These are phyloP conservation scores for Stenodema calcarata DNA, from an alignment of 2,888 invertebrate genomes.

Conservation along the genomic window DNA sequence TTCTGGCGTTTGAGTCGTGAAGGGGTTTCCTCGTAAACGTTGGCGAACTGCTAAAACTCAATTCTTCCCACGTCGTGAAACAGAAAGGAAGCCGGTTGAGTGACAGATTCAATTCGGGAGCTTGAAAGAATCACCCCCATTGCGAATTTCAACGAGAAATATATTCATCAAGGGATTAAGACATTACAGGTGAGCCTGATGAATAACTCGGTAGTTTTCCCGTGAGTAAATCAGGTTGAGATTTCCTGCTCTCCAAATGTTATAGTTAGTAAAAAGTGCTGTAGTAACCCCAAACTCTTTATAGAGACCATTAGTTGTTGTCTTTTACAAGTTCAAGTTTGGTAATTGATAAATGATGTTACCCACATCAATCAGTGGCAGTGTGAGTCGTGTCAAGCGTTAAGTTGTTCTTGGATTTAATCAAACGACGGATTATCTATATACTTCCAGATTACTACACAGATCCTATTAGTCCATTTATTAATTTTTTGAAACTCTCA, in stretches of 20 bases:
- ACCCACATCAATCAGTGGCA: too few species aligned
- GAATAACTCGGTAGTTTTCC: neutral
- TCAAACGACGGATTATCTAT: too few species aligned
- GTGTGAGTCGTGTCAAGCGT: too few species aligned
- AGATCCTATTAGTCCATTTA: too few species aligned
- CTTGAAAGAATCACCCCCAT: neutral
- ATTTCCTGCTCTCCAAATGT: neutral
- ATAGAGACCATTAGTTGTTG: too few species aligned
- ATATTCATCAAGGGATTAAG: neutral
- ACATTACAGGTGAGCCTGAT: neutral
- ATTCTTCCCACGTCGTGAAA: neutral
- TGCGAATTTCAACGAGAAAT: neutral
- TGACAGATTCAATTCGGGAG: neutral
- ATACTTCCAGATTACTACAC: too few species aligned
- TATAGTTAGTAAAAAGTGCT: too few species aligned
- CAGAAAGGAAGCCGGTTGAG: neutral
- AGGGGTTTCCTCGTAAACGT: neutral
- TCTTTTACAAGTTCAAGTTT: too few species aligned
- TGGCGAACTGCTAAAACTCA: neutral
- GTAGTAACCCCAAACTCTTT: too few species aligned
- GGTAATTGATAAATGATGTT: too few species aligned
- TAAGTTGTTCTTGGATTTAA: too few species aligned
- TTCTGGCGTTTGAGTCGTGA: neutral
- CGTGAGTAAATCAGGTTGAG: neutral
- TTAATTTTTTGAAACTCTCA: too few species aligned